Evolutionary conservation across 2,113 vertebrate genomes (phyloP), one percentile per base, ranked within the genome.

Genomic region (Hippotragus niger): DNA sequence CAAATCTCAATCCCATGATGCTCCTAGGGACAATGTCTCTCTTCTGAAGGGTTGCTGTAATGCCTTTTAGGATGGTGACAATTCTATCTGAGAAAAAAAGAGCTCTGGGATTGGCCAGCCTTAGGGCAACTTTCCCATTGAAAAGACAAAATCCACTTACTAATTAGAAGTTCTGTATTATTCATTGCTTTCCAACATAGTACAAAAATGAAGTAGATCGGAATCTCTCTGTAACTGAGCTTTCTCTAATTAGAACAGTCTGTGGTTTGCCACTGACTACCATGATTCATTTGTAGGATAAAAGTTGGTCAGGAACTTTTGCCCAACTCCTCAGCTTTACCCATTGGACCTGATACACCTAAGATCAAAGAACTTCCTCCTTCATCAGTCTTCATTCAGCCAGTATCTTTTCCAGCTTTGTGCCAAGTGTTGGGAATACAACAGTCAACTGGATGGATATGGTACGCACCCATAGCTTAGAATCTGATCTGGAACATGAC

Each of bases 231-330:
- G 45, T 40, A 82, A 15, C 4, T 29, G 45, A 57, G 25, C 33
- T 84, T 91, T 85, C 93, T 90, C 95, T 97, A 88, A 90, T 85
- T 36, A 71, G 55, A 90, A 58, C 25, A 58, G 57, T 25, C 86
- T 25, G 71, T 40, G 58, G 80, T 43, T 83, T 74, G 55, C 21
- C 55, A 47, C 14, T n/a, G 36, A 64, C 88, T 74, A 19, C 27
- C 83, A 17, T n/a, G 60, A 90, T 88, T 67, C 64, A 55, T 47
- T 82, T 58, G 52, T 2, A 90, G 14, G 8, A 31, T 36, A 58
- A 85, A 90, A 76, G 52, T 19, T n/a, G n/a, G 21, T 43, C 25
- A 29, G 94, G 85, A 78, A 10, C 16, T 58, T 55, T 29, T 78
- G 45, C 23, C 83, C 74, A 27, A 52, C 23, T 80, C 40, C 93